These are phyloP conservation scores for Lepidothrix coronata DNA, from an alignment of 2,113 vertebrate species.

Conservation along the genomic window DNA sequence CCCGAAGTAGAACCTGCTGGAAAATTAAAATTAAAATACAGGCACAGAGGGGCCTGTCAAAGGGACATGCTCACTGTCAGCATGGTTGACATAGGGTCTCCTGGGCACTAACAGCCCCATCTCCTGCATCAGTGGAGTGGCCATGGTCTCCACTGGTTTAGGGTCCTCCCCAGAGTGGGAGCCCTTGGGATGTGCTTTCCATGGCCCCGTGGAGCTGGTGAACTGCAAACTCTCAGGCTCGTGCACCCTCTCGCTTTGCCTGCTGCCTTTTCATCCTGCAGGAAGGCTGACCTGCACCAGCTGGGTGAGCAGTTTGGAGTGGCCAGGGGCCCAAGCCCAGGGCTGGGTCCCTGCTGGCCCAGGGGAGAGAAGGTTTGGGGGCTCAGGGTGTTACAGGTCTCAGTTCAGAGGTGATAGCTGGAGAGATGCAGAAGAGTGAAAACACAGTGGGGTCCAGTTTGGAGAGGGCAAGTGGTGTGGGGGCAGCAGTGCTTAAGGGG, in stretches of 20 bases:
- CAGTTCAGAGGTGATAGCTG: background rate
- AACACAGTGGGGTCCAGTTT: fast-evolving
- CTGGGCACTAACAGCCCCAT: background rate
- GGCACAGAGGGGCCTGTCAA: fast-evolving
- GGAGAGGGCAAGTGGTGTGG: background rate
- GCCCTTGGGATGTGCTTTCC: background rate
- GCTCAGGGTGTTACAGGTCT: background rate
- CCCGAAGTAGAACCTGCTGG: background rate
- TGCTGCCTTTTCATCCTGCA: background rate
- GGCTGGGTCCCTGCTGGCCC: background rate
- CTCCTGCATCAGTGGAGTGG: fast-evolving
- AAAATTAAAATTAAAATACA: background rate
- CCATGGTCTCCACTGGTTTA: fast-evolving
- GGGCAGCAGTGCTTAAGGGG: background rate
- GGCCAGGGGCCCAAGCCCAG: background rate
- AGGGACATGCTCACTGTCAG: fast-evolving
- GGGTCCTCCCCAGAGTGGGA: background rate
- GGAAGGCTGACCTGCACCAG: background rate
- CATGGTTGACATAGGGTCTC: background rate
- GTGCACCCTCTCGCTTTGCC: fast-evolving
- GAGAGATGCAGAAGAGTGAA: background rate
- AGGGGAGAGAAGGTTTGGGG: fast-evolving
- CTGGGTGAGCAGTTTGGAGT: fast-evolving
- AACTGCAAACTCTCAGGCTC: background rate
- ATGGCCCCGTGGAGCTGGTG: fast-evolving